phyloP scores from a whole-genome alignment of 1,140 invertebrate species.

The Orchesella cincta region DNA sequence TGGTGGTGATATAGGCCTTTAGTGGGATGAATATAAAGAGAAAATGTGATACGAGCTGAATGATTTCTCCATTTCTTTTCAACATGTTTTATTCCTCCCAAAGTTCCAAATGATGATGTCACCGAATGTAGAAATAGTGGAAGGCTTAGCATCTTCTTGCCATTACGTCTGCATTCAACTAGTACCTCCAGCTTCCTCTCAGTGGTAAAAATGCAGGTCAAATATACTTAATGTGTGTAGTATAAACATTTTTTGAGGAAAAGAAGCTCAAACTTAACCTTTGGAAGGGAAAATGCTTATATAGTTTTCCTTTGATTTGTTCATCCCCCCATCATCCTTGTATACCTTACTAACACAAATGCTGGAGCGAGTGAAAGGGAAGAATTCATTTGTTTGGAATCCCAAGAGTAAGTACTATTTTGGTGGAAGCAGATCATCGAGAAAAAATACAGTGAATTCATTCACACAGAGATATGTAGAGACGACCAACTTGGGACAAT shows the following conservation, averaged over 20 bases:
- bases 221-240: too few species aligned
- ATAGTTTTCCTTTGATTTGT: conserved; percentile 5
- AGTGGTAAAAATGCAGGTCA: too few species aligned
- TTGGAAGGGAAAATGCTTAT: too few species aligned
- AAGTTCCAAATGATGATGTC: background rate
- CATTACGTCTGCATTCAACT: too few species aligned
- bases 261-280: background rate
- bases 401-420: background rate
- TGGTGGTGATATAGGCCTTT: background rate
- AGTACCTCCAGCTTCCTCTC: too few species aligned
- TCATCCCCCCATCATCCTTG: background rate
- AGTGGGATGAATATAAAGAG: conserved; percentile 18
- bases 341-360: too few species aligned
- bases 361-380: conserved; percentile 4
- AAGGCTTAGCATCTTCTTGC: background rate
- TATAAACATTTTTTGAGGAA: too few species aligned
- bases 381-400: conserved; percentile 25
- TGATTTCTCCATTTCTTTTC: conserved; percentile 1
- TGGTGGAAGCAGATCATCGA: background rate
- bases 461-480: background rate
- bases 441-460: background rate
- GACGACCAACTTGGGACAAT: too few species aligned
- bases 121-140: background rate
- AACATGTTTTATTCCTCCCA: background rate
- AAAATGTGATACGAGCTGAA: conserved; percentile 5